These are phyloP conservation scores for Acanthis flammea DNA, from an alignment of 2,797 vertebrate species.

Conservation along the genomic window DNA sequence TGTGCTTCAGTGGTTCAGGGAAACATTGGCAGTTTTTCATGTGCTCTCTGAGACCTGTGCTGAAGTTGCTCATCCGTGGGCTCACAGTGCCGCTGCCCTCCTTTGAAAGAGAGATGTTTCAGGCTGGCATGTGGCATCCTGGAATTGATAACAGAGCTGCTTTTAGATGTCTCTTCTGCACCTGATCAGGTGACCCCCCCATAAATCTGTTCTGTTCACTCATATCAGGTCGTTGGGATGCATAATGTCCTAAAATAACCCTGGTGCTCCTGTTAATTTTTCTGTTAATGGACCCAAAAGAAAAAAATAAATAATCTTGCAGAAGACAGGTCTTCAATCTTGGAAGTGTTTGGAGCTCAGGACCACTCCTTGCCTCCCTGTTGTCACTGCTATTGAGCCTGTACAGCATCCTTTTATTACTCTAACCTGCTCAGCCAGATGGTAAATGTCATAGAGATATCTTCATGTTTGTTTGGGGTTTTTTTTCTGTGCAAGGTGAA, in stretches of 20 bases:
- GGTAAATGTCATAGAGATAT: background rate
- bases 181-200: rapidly evolving
- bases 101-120: background rate
- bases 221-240: rapidly evolving
- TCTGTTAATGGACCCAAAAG: background rate
- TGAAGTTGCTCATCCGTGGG: background rate
- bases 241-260: background rate
- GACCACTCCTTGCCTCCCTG: background rate
- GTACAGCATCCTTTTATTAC: background rate
- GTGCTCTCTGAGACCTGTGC: background rate
- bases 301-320: background rate
- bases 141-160: background rate
- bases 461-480: background rate
- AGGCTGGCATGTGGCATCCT: rapidly evolving
- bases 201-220: background rate
- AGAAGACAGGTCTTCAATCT: background rate
- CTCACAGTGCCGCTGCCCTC: background rate
- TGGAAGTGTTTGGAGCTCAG: background rate
- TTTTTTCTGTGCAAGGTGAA: background rate
- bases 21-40: background rate
- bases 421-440: background rate
- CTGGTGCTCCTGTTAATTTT: background rate
- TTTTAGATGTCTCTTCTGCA: background rate
- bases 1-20: background rate
- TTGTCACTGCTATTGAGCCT: background rate